Evolutionary conservation across 2,113 vertebrate genomes (phyloP).

Genomic region (Clarias macrocephalus): DNA sequence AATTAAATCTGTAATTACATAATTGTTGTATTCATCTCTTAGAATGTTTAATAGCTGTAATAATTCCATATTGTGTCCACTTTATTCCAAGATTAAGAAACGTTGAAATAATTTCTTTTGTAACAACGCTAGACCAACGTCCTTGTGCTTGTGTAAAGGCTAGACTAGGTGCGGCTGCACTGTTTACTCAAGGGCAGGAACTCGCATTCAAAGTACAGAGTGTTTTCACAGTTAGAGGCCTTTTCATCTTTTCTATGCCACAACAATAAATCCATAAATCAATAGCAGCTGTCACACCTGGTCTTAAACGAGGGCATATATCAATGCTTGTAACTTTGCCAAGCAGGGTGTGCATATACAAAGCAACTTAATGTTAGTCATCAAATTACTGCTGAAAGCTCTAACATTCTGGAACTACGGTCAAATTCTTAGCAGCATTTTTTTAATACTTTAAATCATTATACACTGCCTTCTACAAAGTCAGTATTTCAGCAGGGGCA

Average conservation of each 20-base stretch:
- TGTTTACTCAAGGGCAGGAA: conserved; percentile 38
- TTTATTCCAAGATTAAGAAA: neutral
- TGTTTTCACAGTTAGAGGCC: conserved; percentile 7
- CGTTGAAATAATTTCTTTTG: neutral
- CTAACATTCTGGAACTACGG: neutral
- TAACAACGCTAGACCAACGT: neutral
- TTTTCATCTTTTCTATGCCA: neutral
- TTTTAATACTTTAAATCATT: neutral
- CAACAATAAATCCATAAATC: conserved; percentile 32
- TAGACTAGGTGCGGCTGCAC: conserved; percentile 35
- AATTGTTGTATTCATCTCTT: neutral
- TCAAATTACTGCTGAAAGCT: neutral
- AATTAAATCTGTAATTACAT: neutral
- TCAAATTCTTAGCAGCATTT: neutral
- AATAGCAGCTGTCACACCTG: neutral
- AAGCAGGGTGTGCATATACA: neutral
- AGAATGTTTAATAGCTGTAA: neutral
- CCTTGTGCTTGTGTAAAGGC: neutral
- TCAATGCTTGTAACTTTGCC: neutral
- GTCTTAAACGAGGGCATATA: neutral
- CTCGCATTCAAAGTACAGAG: neutral
- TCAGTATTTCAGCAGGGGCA: too few species aligned
- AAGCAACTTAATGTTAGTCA: conserved; percentile 6
- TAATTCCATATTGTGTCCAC: too few species aligned
- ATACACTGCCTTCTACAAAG: too few species aligned